phyloP scores from a whole-genome alignment of 2,888 invertebrate species.

The Drosophila lutescens region DNA sequence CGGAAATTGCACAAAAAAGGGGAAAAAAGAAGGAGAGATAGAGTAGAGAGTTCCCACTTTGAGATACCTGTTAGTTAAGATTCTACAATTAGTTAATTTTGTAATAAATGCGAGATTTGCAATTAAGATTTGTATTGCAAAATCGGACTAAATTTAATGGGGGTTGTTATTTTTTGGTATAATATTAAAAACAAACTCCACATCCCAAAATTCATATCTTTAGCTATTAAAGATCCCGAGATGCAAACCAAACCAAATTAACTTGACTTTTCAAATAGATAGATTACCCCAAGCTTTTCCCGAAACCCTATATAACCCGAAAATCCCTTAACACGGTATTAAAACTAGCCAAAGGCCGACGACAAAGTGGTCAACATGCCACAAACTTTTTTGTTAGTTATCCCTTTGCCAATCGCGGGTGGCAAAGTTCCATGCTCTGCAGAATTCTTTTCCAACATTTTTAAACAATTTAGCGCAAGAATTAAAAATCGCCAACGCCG shows the following conservation, averaged over 20 bases:
- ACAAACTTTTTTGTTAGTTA: slow-evolving; percentile 72
- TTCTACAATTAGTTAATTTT: background rate
- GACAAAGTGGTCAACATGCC: slow-evolving; percentile 80
- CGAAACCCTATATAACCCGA: background rate
- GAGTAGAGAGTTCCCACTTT: background rate
- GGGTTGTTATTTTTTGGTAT: too few species aligned
- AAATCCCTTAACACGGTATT: background rate
- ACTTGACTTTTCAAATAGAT: background rate
- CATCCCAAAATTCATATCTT: background rate
- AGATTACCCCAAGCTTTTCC: background rate
- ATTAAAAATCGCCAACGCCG: slow-evolving; percentile 80
- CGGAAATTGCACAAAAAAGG: slow-evolving; percentile 59
- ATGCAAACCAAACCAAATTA: background rate
- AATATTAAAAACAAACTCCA: background rate
- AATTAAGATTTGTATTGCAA: too few species aligned
- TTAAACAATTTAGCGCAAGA: slow-evolving; percentile 79
- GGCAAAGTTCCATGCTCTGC: slow-evolving; percentile 58
- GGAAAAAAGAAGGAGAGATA: slow-evolving; percentile 1
- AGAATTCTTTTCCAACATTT: slow-evolving; percentile 79
- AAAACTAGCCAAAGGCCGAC: slow-evolving; percentile 63
- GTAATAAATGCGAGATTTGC: too few species aligned
- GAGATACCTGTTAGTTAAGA: background rate
- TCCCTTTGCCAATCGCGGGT: slow-evolving; percentile 49
- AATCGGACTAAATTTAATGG: too few species aligned
- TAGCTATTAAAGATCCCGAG: background rate